Evolutionary conservation across 1,140 invertebrate genomes (phyloP).

Genomic region (Procambarus virginalis): DNA sequence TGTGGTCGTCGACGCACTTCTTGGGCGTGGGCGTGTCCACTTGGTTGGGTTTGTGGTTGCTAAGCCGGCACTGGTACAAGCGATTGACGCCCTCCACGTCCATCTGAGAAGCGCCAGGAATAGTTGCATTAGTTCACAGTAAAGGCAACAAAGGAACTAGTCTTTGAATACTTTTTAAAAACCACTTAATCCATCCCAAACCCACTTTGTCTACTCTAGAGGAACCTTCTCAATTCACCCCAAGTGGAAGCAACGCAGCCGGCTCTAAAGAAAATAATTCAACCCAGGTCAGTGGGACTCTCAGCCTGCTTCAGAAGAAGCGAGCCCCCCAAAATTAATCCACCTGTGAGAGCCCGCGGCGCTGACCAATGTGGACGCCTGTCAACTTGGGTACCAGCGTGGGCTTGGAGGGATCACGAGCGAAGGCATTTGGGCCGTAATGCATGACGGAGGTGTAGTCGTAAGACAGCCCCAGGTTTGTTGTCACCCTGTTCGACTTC

Average conservation of each 20-base stretch:
- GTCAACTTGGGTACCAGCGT: slow-evolving; percentile 73
- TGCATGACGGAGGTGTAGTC: slow-evolving; percentile 76
- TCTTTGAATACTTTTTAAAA: too few species aligned
- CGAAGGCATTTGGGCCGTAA: slow-evolving; percentile 75
- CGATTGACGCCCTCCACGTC: not conserved
- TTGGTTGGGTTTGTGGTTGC: not conserved
- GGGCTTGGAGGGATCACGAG: slow-evolving; percentile 72
- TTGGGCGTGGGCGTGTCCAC: not conserved
- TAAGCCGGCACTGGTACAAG: not conserved
- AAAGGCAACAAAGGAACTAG: too few species aligned
- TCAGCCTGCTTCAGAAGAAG: not conserved
- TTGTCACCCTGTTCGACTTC: slow-evolving; percentile 17
- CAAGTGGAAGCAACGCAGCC: too few species aligned
- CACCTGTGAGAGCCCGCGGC: slow-evolving; percentile 73
- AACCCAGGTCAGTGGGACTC: too few species aligned
- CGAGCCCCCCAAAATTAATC: too few species aligned
- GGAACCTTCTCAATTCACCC: too few species aligned
- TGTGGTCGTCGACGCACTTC: not conserved
- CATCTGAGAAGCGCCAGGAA: not conserved
- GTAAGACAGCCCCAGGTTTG: slow-evolving; percentile 69
- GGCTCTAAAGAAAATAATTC: too few species aligned
- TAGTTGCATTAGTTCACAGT: too few species aligned
- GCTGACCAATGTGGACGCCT: slow-evolving; percentile 74
- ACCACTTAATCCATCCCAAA: too few species aligned
- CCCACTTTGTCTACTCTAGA: too few species aligned